phyloP scores from a whole-genome alignment of 1,140 invertebrate genomes.

The Ostrea edulis region DNA sequence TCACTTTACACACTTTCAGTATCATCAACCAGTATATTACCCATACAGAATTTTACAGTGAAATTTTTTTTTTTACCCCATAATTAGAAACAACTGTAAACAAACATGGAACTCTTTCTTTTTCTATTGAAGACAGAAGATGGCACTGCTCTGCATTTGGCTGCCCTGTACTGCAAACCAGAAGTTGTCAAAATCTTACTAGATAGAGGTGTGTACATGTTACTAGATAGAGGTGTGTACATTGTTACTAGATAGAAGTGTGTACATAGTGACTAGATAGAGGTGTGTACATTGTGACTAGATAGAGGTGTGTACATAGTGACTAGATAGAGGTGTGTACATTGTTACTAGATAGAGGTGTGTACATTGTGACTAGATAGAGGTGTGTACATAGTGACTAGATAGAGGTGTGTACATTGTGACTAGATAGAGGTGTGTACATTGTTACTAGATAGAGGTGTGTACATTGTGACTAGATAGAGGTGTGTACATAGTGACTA shows the following conservation, averaged over 20 bases:
- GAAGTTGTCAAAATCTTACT: constrained; percentile 92
- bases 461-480: neutral
- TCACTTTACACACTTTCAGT: too few species aligned
- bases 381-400: constrained; percentile 67
- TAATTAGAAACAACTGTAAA: too few species aligned
- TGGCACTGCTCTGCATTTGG: constrained; percentile 96
- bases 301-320: constrained; percentile 80
- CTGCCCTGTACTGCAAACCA: constrained; percentile 94
- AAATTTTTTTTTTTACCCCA: too few species aligned
- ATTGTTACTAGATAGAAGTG: too few species aligned
- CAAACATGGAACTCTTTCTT: neutral
- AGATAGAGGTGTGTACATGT: constrained; percentile 79
- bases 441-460: constrained; percentile 86
- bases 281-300: constrained; percentile 76
- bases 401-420: neutral
- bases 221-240: neutral
- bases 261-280: neutral
- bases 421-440: too few species aligned
- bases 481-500: neutral
- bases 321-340: neutral
- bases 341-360: too few species aligned
- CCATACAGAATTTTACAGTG: too few species aligned
- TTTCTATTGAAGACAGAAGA: constrained; percentile 86
- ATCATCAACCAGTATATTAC: too few species aligned
- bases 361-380: constrained; percentile 85